phyloP scores from a whole-genome alignment of 2,797 vertebrate species.

The Lithobates sylvaticus region DNA sequence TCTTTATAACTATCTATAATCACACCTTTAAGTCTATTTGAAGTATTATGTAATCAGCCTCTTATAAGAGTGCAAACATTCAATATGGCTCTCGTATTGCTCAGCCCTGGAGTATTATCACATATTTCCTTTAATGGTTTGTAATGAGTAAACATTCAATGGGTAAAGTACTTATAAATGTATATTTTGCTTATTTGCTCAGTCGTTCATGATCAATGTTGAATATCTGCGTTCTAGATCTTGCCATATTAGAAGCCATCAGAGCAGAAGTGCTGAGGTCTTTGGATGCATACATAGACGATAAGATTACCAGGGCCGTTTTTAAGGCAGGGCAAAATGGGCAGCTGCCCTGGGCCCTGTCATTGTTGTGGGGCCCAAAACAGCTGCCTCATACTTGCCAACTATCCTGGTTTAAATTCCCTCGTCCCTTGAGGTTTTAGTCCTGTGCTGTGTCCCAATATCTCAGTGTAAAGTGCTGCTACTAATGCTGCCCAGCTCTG shows the following conservation, averaged over 20 bases:
- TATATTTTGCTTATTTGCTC: neutral
- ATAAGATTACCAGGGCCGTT: too few species aligned
- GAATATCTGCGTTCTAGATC: neutral
- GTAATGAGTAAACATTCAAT: neutral
- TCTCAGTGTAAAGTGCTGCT: too few species aligned
- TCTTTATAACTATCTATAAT: conserved; percentile 52
- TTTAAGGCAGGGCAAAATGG: too few species aligned
- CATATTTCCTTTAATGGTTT: conserved; percentile 34
- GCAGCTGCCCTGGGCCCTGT: too few species aligned
- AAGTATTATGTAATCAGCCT: conserved; percentile 32
- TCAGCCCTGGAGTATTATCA: neutral
- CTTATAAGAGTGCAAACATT: conserved; percentile 42
- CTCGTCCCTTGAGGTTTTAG: too few species aligned
- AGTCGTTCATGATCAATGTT: neutral
- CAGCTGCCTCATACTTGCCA: too few species aligned
- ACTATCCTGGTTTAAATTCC: too few species aligned
- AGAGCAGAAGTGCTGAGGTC: too few species aligned
- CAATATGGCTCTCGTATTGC: conserved; percentile 15
- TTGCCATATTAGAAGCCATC: neutral
- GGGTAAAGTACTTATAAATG: neutral
- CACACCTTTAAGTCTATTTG: conserved; percentile 54
- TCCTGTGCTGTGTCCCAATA: too few species aligned
- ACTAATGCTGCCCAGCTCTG: too few species aligned
- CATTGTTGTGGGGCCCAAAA: too few species aligned
- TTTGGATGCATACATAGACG: too few species aligned